Evolutionary conservation across 1,140 invertebrate species (phyloP).

Genomic region (Trichonephila inaurata): DNA sequence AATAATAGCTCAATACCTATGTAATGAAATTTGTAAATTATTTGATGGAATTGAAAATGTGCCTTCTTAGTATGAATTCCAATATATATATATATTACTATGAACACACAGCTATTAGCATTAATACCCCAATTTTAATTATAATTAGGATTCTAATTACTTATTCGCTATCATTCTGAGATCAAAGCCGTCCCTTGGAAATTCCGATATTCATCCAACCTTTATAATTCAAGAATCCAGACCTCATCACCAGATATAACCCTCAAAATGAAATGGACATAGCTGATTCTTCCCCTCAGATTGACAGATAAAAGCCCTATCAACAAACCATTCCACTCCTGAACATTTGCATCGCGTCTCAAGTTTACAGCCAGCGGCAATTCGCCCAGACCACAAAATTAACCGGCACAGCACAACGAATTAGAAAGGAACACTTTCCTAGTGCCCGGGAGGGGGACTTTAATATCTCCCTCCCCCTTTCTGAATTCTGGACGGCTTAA

Average conservation of each 20-base stretch:
- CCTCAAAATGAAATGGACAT: background rate
- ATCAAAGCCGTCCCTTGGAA: too few relatives aligned
- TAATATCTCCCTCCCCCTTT: background rate
- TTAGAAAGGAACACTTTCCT: background rate
- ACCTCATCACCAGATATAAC: background rate
- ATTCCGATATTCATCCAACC: too few relatives aligned
- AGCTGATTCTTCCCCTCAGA: background rate
- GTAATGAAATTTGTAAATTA: too few relatives aligned
- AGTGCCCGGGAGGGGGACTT: background rate
- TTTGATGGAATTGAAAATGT: too few relatives aligned
- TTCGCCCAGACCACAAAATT: background rate
- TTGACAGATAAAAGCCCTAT: slow-evolving; percentile 4
- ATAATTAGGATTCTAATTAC: too few relatives aligned
- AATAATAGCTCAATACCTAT: too few relatives aligned
- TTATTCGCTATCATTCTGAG: too few relatives aligned
- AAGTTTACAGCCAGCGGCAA: background rate
- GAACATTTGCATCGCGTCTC: background rate
- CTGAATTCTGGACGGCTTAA: slow-evolving; percentile 15
- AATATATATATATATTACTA: too few relatives aligned
- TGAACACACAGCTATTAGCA: too few relatives aligned
- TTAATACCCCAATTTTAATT: too few relatives aligned
- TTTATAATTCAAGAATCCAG: background rate
- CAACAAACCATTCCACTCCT: background rate
- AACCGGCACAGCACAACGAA: background rate
- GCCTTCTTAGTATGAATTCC: too few relatives aligned